Base-by-base conservation (phyloP, 2,797 vertebrate genomes). In the Poliocrania exsul region DNA sequence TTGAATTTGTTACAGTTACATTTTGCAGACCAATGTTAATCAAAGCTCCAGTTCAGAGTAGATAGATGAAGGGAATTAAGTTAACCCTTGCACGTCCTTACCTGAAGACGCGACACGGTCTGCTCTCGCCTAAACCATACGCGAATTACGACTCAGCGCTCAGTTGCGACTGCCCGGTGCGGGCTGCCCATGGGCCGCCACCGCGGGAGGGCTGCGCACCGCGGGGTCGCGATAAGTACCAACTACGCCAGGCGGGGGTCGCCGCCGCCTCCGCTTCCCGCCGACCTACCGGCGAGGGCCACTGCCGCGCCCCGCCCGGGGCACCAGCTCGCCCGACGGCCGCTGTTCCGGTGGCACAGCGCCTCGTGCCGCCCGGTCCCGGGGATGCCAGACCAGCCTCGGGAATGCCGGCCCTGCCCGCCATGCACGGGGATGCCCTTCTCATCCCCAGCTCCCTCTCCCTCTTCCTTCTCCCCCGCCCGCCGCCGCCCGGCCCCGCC, bases 11-110 rank as follows among this genome's bases (percentile, higher is more conserved):
- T 95, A 95, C 91, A 97, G 97, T 98, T 98, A 97, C 97, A 96
- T 97, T 98, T 97, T 93, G 97, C 94, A 97, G 97, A 97, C 95
- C 95, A 90, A 49, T 88, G 96, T 98, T 98, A 98, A 97, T 98
- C 96, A 98, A 97, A 91, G 96, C 96, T 97, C 95, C 96, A 81
- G 96, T 97, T 97, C 97, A 95, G 94, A 97, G 97, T 80, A 95
- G 96, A 96, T 89, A 91, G 91, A 95, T 89, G 96, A 61, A 65
- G 97, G 97, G 97, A 97, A 96, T 95, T 95, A 65, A 33, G 71
- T 95, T 86, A 96, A 93, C 90, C 95, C 95, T 79, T 89, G 83
- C 97, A 86, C 35, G 91, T 82, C 95, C 96, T 97, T 95, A 96
- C 96, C 96, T 96, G 94, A n/a, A 86, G 92, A 85, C 50, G 60